Conservation (phyloP, 2,797 vertebrate species). For the Acipenser transmontanus region DNA sequence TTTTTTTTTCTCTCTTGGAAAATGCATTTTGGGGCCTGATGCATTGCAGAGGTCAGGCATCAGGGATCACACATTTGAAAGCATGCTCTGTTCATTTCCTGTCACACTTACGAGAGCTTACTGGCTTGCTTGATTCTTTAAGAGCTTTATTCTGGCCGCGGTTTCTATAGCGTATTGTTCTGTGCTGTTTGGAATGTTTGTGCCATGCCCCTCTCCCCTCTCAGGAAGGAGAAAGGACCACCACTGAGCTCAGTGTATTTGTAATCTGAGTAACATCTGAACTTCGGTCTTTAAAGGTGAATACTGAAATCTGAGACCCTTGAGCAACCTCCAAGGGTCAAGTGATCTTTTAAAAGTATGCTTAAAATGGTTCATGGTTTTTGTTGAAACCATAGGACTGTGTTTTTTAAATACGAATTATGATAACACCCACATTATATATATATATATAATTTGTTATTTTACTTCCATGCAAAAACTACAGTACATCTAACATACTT, state of each 20-base stretch:
- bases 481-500: too few species aligned
- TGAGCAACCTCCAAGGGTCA: slow-evolving; percentile 31
- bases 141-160: slow-evolving; percentile 26
- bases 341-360: slow-evolving; percentile 27
- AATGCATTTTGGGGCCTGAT: slow-evolving; percentile 24
- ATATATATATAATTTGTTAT: too few species aligned
- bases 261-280: slow-evolving; percentile 33
- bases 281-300: slow-evolving; percentile 22
- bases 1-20: slow-evolving; percentile 13
- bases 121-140: background rate
- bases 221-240: slow-evolving; percentile 30
- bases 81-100: slow-evolving; percentile 18
- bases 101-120: too few species aligned
- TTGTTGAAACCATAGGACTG: too few species aligned
- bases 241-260: slow-evolving; percentile 28
- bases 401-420: too few species aligned
- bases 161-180: slow-evolving; percentile 25
- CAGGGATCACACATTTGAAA: slow-evolving; percentile 28
- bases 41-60: slow-evolving; percentile 32
- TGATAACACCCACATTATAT: too few species aligned
- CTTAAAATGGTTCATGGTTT: slow-evolving; percentile 14
- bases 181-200: slow-evolving; percentile 39
- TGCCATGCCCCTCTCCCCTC: slow-evolving; percentile 21
- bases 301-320: slow-evolving; percentile 23
- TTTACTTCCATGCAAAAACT: too few species aligned